Evolutionary conservation across 2,888 invertebrate genomes (phyloP), one percentile per base, ranked within the genome.

Genomic region (Drosophila cyrtoloma): DNA sequence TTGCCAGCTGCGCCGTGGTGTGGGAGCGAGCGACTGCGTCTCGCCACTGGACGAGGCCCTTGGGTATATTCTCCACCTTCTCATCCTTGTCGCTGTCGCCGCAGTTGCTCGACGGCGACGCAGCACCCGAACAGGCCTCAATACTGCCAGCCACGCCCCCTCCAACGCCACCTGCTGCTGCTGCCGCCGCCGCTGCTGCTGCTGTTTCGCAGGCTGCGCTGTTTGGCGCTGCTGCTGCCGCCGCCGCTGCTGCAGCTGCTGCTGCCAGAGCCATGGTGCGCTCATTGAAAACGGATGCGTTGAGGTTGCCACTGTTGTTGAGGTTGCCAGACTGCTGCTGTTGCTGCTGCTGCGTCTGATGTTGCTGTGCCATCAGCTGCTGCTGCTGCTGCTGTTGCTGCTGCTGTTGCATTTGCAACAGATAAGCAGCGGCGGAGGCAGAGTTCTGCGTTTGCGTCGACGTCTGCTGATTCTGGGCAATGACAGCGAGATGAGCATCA

Each of bases 1-100:
- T 96, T 30, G 97, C 97, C 32, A 99, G 94, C 92, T 99, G 99
- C 0, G 98, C 97, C 0, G 98, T 96, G 0, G 98, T 98, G 88
- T 95, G 96, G 55, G 98, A 97, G 59, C 97, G 95, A 1, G 95
- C 94, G 0, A 99, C 97, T 0, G 97, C 98, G 83, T 97, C 97
- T 0, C 99, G 96, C 99, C 99, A 99, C 33, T 96, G 96, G 9
- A 96, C 95, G 79, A 97, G 94, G 0, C 98, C 98, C 79, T 93
- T 93, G 16, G 93, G 93, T 71, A 93, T 92, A 59, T 93, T 92
- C 86, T 93, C 93, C 55, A 92, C 83, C 65, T 92, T 93, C 71
- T 92, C 92, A 53, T 93, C 93, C 67, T 89, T 91, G 30, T 93
- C 93, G 71, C 93, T 93, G 72, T 93, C 93, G 63, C 93, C 93